Evolutionary conservation across 2,113 vertebrate genomes (phyloP).

Genomic region (Carassius gibelio): DNA sequence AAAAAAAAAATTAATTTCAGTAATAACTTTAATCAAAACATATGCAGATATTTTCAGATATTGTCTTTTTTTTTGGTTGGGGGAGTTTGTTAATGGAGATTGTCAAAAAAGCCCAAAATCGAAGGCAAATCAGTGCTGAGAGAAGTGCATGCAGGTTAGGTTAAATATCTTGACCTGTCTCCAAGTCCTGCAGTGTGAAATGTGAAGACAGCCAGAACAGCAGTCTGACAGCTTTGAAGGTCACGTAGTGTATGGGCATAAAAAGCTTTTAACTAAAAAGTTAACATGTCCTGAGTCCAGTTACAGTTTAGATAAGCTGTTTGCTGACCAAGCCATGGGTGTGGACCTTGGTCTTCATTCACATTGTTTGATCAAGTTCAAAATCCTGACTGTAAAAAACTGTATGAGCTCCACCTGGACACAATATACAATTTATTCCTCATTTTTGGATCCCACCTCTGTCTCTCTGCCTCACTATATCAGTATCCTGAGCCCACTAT

Average conservation of each 20-base stretch:
- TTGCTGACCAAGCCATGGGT: conserved; percentile 34
- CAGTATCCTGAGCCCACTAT: conserved; percentile 6
- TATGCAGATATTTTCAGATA: too few species aligned
- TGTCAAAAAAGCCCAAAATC: too few species aligned
- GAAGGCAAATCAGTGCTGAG: too few species aligned
- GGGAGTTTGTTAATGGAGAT: too few species aligned
- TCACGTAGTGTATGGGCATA: neutral
- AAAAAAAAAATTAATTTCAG: neutral
- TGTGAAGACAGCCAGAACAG: neutral
- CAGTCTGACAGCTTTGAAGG: neutral
- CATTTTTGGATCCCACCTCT: neutral
- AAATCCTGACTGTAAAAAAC: conserved; percentile 5
- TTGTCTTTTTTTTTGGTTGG: too few species aligned
- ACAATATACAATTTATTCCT: neutral
- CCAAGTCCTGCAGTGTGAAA: neutral
- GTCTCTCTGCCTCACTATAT: conserved; percentile 8
- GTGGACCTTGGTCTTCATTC: conserved; percentile 39
- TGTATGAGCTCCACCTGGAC: conserved; percentile 18
- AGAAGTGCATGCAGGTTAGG: too few species aligned
- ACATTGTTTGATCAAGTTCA: conserved; percentile 47
- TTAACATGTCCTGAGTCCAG: neutral
- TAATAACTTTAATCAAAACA: neutral
- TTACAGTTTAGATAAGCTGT: conserved; percentile 23
- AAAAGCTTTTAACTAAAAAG: neutral
- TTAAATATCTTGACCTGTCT: neutral